Evolutionary conservation across 1,140 invertebrate species (phyloP), one percentile per base, ranked within the genome.

Genomic region (Brachionus asplanchnoidis): DNA sequence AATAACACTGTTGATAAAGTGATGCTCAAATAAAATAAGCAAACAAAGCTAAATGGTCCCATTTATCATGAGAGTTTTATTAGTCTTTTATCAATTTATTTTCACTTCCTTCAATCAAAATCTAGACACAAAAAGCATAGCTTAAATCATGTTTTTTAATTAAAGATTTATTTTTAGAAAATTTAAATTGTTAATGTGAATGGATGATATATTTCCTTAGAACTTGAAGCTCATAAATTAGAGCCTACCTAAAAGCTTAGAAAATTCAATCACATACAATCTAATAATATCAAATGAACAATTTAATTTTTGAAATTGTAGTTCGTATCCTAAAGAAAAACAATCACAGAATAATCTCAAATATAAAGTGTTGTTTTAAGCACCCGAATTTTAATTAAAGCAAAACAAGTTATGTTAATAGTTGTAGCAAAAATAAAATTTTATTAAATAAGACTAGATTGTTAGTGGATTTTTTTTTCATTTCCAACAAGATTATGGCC

Each of bases 221-320:
- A 20, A 9, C 20, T 60, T 26, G 17, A 60, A 60, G 20, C 20
- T 3, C 53, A 60, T 20, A 60, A 60, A 60, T 60, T 20, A 60
- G n/a, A 60, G 17, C n/a, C 23, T 60, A 60, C 53, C 53, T 60
- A 60, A 60, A 60, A 60, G n/a, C 17, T 60, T 60, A 60, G 17
- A 60, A 60, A 60, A 53, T n/a, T 60, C 53, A 60, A 60, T 60
- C 53, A 60, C 53, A 17, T 60, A 23, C 17, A 60, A 60, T 60
- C 53, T 60, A 60, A 60, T 60, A 60, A 60, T 60, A 60, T 60
- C 53, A 60, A 60, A 60, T 60, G 53, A 60, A 60, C 53, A 60
- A 60, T 60, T 60, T 60, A 60, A 20, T 60, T 60, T 60, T 60
- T 56, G 53, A 56, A 56, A 56, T 56, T 60, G 53, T 60, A 20